phyloP scores from a whole-genome alignment of 2,113 vertebrate species.

The Strix uralensis region DNA sequence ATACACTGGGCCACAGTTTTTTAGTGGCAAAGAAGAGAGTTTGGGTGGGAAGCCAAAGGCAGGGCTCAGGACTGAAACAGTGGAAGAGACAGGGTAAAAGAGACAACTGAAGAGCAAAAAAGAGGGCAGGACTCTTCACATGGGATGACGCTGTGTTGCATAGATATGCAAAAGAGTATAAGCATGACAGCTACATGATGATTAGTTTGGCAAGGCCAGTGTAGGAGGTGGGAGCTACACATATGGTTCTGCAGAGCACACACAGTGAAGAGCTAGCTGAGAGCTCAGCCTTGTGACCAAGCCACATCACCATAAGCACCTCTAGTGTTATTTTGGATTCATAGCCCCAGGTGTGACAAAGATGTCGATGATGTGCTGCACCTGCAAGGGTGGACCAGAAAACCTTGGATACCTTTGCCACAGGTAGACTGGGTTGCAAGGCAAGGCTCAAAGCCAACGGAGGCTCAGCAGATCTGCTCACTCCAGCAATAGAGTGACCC shows the following conservation, averaged over 20 bases:
- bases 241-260: not conserved
- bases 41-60: not conserved
- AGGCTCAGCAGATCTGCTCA: not conserved
- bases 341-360: not conserved
- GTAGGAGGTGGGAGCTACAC: not conserved
- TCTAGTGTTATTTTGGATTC: not conserved
- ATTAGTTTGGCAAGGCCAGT: not conserved
- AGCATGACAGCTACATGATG: not conserved
- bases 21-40: not conserved
- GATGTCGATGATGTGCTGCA: not conserved
- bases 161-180: not conserved
- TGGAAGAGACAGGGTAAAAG: not conserved
- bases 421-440: not conserved
- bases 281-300: not conserved
- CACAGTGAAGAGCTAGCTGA: not conserved
- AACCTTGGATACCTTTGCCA: not conserved
- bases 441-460: not conserved
- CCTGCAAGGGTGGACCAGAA: not conserved
- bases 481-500: not conserved
- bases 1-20: not conserved
- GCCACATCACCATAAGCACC: not conserved
- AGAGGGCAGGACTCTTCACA: fast-evolving
- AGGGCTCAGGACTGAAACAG: not conserved
- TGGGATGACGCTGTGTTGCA: not conserved
- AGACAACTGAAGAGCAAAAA: not conserved